Evolutionary conservation across 2,797 vertebrate species (phyloP), one percentile per base, ranked within the genome.

Genomic region (Hephaestus fuliginosus): DNA sequence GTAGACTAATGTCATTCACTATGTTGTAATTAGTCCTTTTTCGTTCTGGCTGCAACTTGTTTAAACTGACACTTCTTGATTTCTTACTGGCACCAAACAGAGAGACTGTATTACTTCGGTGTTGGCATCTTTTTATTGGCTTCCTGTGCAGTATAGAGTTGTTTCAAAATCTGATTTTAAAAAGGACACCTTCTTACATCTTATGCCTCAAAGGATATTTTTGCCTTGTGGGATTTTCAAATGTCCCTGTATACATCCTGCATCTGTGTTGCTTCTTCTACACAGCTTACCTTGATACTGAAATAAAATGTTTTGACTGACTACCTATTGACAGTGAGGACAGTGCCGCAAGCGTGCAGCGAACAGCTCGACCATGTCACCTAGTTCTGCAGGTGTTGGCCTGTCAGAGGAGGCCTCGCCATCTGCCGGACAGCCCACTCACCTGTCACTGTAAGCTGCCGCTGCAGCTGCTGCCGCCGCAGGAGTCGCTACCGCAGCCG

Each of bases 381-480:
- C 33, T 17, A 1, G 10, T 28, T 63, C 20, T 56, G 62, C 48
- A 60, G 52, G 58, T 66, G 64, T 8, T 14, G 52, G 12, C 33
- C 51, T 60, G 30, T 77, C 55, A 55, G 8, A 61, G 43, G 44
- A 57, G 60, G 5, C 53, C 61, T 20, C 14, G 18, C 14, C 18
- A 25, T 3, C 25, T 28, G 46, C 13, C 7, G 65, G 36, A 25
- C 73, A 0, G 15, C 36, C 20, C 44, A 70, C 95, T 91, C 73
- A 99, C 98, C 98, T 97, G 95, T 99, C 98, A 90, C 98, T 99
- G 96, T 99, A 99, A 83, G 98, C 98, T 62, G 97, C 95, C 0
- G 96, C 97, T 41, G 98, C 98, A 0, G 98, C 98, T 4, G 98
- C 98, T 49, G 98, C 97, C 0, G 95, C 94, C 71, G 97, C 97